These are phyloP conservation scores for Galerucella pusilla DNA, from an alignment of 2,888 invertebrate genomes.

Conservation along the genomic window DNA sequence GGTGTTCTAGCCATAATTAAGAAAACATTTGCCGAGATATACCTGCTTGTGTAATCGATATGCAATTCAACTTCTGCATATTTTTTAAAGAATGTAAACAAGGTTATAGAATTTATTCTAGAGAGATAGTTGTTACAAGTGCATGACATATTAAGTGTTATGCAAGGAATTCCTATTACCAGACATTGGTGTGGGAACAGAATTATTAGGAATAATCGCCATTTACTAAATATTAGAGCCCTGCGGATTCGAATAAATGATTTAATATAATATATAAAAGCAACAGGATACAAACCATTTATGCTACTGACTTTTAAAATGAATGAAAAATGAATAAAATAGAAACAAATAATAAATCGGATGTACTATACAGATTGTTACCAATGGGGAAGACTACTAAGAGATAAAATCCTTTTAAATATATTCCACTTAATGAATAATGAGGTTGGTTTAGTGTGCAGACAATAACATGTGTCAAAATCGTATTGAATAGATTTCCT, in stretches of 20 bases:
- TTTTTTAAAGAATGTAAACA: conserved; percentile 25
- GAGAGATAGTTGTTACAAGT: conserved; percentile 22
- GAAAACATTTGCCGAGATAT: conserved; percentile 11
- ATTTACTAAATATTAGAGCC: conserved; percentile 11
- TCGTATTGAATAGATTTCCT: too few species aligned
- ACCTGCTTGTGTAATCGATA: conserved; percentile 25
- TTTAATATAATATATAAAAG: background rate
- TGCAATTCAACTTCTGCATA: conserved; percentile 22
- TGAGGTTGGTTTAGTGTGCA: too few species aligned
- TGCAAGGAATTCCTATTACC: conserved; percentile 19
- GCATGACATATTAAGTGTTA: conserved; percentile 29
- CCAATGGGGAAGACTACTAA: too few species aligned
- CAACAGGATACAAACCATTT: background rate
- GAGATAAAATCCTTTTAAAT: too few species aligned
- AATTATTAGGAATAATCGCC: conserved; percentile 18
- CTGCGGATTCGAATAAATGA: too few species aligned
- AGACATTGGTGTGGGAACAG: conserved; percentile 17
- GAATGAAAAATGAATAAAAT: too few species aligned
- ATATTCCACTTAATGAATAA: too few species aligned
- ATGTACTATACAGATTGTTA: too few species aligned
- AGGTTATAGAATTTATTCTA: conserved; percentile 29
- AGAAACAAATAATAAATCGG: too few species aligned
- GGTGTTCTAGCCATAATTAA: conserved; percentile 5
- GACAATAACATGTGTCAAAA: too few species aligned
- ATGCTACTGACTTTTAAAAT: too few species aligned